phyloP scores from a whole-genome alignment of 2,113 vertebrate species.

The Cavia porcellus region DNA sequence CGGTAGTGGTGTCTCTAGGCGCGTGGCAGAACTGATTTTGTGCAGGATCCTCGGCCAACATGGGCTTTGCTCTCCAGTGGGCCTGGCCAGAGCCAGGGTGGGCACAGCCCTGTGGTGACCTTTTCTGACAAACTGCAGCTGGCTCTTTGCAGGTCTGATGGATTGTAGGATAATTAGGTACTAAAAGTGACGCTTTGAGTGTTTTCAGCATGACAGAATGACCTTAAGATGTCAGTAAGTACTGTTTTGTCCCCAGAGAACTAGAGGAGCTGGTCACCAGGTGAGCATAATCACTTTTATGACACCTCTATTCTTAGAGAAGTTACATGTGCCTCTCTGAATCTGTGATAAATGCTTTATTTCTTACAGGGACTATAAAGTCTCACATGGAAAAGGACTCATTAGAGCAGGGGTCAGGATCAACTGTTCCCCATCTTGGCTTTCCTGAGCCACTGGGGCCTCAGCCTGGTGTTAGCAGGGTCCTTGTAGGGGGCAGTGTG shows the following conservation, averaged over 20 bases:
- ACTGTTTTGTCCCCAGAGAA: background rate
- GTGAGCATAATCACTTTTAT: background rate
- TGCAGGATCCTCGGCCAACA: background rate
- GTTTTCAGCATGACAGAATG: background rate
- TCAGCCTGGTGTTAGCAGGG: background rate
- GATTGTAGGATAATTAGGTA: background rate
- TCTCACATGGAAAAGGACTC: background rate
- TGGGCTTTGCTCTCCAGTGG: background rate
- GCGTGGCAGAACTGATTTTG: background rate
- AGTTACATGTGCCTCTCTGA: background rate
- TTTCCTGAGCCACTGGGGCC: too few species aligned
- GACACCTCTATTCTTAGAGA: background rate
- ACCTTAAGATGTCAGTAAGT: background rate
- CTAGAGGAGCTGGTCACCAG: background rate
- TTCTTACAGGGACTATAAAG: background rate
- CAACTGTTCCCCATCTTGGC: too few species aligned
- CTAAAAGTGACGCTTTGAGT: background rate
- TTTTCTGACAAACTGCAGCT: background rate
- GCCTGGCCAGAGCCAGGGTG: background rate
- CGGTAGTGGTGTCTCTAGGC: background rate
- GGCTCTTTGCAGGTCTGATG: background rate
- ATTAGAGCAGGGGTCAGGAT: background rate
- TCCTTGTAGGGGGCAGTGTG: fast-evolving
- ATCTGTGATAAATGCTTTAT: background rate
- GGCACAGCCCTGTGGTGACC: background rate